Conservation (phyloP, 1,140 invertebrate species). For the Drosophila ficusphila region DNA sequence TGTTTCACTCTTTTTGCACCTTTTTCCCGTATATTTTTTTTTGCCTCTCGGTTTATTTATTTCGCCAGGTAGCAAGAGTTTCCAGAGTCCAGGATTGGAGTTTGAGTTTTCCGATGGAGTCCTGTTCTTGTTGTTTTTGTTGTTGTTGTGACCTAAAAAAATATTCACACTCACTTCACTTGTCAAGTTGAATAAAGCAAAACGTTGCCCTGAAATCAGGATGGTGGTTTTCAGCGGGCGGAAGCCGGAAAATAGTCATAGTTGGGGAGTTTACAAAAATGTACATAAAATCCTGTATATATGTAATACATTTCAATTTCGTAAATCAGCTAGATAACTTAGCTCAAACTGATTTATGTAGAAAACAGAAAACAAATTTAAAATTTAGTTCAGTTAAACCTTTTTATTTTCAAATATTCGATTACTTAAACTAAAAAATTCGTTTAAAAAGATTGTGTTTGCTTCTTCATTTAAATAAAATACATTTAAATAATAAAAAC, state of each 20-base stretch:
- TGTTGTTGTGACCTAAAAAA: conserved; percentile 74
- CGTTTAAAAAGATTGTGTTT: too few species aligned
- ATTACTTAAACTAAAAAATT: too few species aligned
- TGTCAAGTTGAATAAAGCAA: conserved; percentile 76
- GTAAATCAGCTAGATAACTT: not conserved
- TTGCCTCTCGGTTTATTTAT: conserved; percentile 28
- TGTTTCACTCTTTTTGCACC: conserved; percentile 22
- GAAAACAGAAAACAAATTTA: too few species aligned
- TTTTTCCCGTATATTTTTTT: conserved; percentile 24
- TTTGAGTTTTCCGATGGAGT: conserved; percentile 31
- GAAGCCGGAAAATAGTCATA: conserved; percentile 14
- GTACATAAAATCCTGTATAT: conserved; percentile 19
- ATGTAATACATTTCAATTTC: conserved; percentile 21
- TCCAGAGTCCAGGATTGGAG: conserved; percentile 48
- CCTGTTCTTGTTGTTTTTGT: conserved; percentile 26
- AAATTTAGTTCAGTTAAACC: too few species aligned
- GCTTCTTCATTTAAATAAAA: too few species aligned
- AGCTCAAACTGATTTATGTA: conserved; percentile 10
- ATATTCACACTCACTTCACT: conserved; percentile 80
- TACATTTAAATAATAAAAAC: too few species aligned
- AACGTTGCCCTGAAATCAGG: conserved; percentile 26
- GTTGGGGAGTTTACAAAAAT: conserved; percentile 17
- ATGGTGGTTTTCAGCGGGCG: not conserved
- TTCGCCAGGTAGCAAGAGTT: conserved; percentile 57
- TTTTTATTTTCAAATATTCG: too few species aligned